Evolutionary conservation across 2,797 vertebrate species (phyloP).

Genomic region (Pseudomugil gertrudae): DNA sequence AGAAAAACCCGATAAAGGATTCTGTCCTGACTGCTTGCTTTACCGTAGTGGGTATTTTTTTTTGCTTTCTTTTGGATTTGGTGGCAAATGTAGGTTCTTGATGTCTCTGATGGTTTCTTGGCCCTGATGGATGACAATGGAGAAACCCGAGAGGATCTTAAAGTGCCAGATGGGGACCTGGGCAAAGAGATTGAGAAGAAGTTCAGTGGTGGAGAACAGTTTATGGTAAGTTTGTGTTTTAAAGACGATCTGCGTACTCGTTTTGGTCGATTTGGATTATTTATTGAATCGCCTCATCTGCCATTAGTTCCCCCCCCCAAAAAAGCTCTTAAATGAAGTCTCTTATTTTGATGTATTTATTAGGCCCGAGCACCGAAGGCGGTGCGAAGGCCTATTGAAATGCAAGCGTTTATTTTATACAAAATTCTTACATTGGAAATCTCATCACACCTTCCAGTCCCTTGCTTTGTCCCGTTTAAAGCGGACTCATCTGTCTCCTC

Average conservation of each 20-base stretch:
- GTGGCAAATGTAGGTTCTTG: conserved; percentile 79
- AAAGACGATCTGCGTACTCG: no score
- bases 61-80: neutral
- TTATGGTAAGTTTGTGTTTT: conserved; percentile 78
- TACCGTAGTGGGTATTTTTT: neutral
- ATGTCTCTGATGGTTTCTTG: conserved; percentile 86
- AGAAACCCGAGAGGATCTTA: conserved; percentile 88
- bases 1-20: neutral
- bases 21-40: neutral
- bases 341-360: no score
- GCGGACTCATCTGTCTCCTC: no score
- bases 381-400: no score
- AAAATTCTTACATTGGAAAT: no score
- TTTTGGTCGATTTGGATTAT: no score
- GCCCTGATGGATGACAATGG: conserved; percentile 87
- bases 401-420: no score
- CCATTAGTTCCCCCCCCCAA: neutral
- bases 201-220: conserved; percentile 81
- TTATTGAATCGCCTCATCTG: neutral
- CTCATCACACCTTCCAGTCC: no score
- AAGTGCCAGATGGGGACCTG: conserved; percentile 86
- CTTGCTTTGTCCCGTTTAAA: no score
- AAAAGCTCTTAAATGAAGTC: no score
- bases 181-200: conserved; percentile 89
- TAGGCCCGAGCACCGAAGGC: no score